phyloP scores from a whole-genome alignment of 2,888 invertebrate species.

The Heliconius ismenius region DNA sequence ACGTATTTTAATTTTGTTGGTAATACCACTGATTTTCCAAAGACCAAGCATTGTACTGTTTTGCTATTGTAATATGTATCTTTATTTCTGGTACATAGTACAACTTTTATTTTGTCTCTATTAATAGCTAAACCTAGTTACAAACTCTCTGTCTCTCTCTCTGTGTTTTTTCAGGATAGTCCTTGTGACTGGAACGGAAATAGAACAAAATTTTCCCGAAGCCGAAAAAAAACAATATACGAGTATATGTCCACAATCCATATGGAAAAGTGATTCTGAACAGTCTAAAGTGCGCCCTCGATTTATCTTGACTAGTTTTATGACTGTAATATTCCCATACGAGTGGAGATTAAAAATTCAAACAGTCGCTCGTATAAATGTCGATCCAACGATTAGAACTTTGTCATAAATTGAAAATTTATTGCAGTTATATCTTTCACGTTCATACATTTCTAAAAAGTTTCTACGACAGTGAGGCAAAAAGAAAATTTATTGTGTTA shows the following conservation, averaged over 20 bases:
- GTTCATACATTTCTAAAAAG: neutral
- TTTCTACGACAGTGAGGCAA: neutral
- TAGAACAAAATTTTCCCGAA: neutral
- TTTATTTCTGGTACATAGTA: no score
- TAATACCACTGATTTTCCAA: no score
- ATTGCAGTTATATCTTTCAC: neutral
- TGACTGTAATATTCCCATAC: slow-evolving; percentile 37
- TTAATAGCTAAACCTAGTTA: no score
- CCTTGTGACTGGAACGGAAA: no score
- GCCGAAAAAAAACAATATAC: neutral
- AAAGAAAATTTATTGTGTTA: no score
- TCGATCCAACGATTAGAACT: slow-evolving; percentile 24
- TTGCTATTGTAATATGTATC: no score
- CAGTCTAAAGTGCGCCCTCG: slow-evolving; percentile 29
- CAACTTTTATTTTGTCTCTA: no score
- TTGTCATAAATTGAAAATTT: slow-evolving; percentile 12
- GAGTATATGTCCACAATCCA: neutral
- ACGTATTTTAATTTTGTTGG: no score
- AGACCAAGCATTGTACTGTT: no score
- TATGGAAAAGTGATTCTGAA: slow-evolving; percentile 33
- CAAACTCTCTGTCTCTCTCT: no score
- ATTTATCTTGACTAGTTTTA: slow-evolving; percentile 36
- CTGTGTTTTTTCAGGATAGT: no score
- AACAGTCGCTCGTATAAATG: slow-evolving; percentile 20
- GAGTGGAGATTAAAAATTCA: slow-evolving; percentile 28